Conservation (phyloP, 2,113 vertebrate species). For the Perca schrenkii region DNA sequence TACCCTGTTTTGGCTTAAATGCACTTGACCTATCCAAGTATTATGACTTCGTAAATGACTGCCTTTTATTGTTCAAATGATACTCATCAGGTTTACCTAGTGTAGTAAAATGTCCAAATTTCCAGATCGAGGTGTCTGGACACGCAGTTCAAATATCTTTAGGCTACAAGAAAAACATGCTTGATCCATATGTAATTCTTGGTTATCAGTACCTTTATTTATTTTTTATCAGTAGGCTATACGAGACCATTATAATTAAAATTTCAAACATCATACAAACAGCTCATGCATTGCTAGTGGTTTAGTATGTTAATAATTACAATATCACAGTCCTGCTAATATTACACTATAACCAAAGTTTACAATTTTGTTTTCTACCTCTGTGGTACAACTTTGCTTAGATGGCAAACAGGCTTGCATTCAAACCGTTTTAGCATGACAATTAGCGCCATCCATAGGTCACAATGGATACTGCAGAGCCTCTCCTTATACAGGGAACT, state of each 20-base stretch:
- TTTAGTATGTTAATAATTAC: neutral
- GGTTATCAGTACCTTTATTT: neutral
- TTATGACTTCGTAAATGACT: constrained; percentile 46
- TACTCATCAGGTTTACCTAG: neutral
- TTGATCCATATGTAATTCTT: neutral
- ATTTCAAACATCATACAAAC: neutral
- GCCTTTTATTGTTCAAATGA: neutral
- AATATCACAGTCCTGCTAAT: neutral
- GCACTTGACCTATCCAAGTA: constrained; percentile 5
- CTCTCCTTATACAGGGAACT: neutral
- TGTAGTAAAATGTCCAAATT: neutral
- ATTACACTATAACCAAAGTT: neutral
- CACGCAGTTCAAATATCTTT: neutral
- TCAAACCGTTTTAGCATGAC: neutral
- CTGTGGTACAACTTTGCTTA: neutral
- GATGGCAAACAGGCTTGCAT: neutral
- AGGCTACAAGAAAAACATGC: neutral
- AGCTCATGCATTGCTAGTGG: neutral
- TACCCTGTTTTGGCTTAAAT: neutral
- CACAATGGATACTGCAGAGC: neutral
- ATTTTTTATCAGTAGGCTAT: neutral
- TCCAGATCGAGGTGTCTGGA: neutral
- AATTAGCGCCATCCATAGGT: constrained; percentile 37
- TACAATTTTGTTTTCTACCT: neutral
- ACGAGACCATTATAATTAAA: neutral